Base-by-base conservation (phyloP, 1,140 invertebrate genomes). In the Drosophila kohkoa region DNA sequence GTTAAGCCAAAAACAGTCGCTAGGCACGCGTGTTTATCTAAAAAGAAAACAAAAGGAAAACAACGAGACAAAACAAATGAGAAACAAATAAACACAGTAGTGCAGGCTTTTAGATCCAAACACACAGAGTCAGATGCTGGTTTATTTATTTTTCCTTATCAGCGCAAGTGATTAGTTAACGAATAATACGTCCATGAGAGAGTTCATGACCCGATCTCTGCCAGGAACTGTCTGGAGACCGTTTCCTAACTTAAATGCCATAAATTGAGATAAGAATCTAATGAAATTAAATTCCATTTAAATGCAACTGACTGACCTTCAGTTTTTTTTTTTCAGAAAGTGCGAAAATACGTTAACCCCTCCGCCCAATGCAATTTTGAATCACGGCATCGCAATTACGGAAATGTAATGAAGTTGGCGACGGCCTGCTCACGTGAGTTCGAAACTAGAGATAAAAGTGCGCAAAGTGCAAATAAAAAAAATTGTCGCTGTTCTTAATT, bases 391-490 rank as follows among this genome's bases (percentile, higher is more conserved):
- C 64, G 73, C 45, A 71, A 71, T 71, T 71, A 65, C 60, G 73
- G 73, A 75, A 70, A 75, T 57, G 51, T 52, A 43, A 60, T 63
- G 45, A 41, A 69, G 58, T 70, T 75, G 41, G 4, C 28, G 32
- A 28, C 62, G 69, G 25, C 15, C 13, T 7, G 52, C 7, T 63
- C 72, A 75, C 58, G 66, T 75, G 66, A 63, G 52, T 8, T 15
- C 25, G 8, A 54, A 15, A 74, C 25, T 8, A 54, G 28, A 74
- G 58, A 68, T 62, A 74, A 63, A 49, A 69, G 43, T 69, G 57
- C 41, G 51, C 57, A 70, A 63, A 70, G 66, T 70, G 67, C 66
- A 70, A 70, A 75, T 70, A 75, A 45, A 67, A 55, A 38, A 10
- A 38, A 10, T 54, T 70, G 58, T 63, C 35, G 51, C 28, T 38